A percentile compares a stretch with the other conserved stretches of the same genome.
phyloP scores from a whole-genome alignment of 2,797 vertebrate species.

The Enteromius paludinosus region DNA sequence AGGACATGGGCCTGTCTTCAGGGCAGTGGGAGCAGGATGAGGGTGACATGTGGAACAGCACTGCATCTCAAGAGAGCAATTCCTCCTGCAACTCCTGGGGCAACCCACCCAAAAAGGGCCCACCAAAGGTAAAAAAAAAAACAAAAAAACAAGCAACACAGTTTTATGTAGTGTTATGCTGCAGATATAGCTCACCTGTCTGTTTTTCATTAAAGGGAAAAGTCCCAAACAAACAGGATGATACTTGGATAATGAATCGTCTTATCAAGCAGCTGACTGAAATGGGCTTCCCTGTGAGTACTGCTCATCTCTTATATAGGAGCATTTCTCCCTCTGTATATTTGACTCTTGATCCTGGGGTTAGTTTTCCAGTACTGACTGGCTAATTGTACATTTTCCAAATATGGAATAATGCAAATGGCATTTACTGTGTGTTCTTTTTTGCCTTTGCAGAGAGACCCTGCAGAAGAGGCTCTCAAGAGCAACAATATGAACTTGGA shows the following conservation, averaged over 20 bases:
- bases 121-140: constrained; percentile 82
- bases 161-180: background rate
- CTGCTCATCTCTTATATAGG: background rate
- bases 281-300: constrained; percentile 95
- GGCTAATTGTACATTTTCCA: background rate
- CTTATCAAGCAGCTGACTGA: constrained; percentile 98
- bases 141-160: background rate
- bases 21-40: constrained; percentile 88
- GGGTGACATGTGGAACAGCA: constrained; percentile 94
- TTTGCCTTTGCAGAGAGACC: constrained; percentile 88
- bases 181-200: background rate
- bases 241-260: constrained; percentile 95
- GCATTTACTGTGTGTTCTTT: constrained; percentile 43
- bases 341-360: background rate
- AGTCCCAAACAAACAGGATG: constrained; percentile 91
- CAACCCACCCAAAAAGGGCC: constrained; percentile 84
- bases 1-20: constrained; percentile 84
- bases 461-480: constrained; percentile 98
- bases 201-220: constrained; percentile 80
- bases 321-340: background rate
- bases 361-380: background rate
- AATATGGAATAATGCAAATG: background rate
- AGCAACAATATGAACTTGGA: constrained; percentile 98
- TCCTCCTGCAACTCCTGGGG: constrained; percentile 81
- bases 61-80: constrained; percentile 89